phyloP scores from a whole-genome alignment of 2,888 invertebrate species.

The Lepidocyrtoides sp. region DNA sequence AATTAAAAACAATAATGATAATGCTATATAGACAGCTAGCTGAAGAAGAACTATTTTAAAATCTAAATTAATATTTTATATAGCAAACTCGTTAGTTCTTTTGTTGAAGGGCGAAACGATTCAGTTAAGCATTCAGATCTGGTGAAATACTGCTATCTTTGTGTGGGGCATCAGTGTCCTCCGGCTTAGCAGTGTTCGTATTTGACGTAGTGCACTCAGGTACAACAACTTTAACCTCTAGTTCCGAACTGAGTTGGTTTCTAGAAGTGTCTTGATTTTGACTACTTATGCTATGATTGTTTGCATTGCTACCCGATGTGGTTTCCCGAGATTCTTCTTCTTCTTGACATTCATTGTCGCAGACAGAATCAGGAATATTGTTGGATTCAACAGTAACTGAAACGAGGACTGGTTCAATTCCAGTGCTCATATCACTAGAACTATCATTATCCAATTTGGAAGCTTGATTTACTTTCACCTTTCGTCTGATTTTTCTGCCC shows the following conservation, averaged over 20 bases:
- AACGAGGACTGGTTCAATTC: conserved; percentile 49
- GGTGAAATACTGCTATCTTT: conserved; percentile 64
- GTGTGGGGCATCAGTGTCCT: background rate
- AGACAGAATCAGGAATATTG: conserved; percentile 13
- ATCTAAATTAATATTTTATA: background rate
- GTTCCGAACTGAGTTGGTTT: conserved; percentile 3
- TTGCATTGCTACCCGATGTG: conserved; percentile 53
- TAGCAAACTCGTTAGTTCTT: background rate
- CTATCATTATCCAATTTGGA: conserved; percentile 63
- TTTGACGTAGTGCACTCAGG: conserved; percentile 38
- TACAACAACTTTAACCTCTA: conserved; percentile 72
- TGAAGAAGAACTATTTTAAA: no score
- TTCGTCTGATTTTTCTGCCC: conserved; percentile 51
- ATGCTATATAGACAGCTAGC: no score
- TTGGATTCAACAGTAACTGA: conserved; percentile 59
- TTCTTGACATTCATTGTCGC: conserved; percentile 17
- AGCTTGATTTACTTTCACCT: conserved; percentile 61
- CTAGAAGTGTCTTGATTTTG: conserved; percentile 28
- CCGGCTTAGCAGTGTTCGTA: conserved; percentile 7
- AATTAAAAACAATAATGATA: background rate
- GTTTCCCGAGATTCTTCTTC: conserved; percentile 56
- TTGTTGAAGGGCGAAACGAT: background rate
- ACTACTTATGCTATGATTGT: background rate
- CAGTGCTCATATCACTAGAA: conserved; percentile 48
- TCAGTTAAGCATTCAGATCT: conserved; percentile 54